These are phyloP conservation scores for Strix occidentalis DNA, from an alignment of 2,797 vertebrate genomes.

Conservation along the genomic window DNA sequence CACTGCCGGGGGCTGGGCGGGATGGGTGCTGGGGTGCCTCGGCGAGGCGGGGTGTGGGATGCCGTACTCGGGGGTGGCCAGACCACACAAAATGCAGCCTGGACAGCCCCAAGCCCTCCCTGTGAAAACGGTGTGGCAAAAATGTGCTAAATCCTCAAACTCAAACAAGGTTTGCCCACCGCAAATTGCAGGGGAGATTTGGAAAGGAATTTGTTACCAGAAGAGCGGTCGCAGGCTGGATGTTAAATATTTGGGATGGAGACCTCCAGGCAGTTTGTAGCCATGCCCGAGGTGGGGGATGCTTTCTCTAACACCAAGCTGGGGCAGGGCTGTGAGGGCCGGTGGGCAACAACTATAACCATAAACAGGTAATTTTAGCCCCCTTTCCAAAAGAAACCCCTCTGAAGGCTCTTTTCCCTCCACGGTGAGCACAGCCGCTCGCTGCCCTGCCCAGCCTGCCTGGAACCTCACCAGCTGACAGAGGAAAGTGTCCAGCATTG, in stretches of 20 bases:
- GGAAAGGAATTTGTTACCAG: conserved; percentile 56
- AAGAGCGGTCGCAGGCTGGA: not conserved
- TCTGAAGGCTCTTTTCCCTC: not conserved
- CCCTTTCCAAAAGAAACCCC: not conserved
- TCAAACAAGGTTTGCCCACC: conserved; percentile 45
- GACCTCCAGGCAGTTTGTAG: not conserved
- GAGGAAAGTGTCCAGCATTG: not conserved
- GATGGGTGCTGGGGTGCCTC: not conserved
- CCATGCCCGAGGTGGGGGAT: not conserved
- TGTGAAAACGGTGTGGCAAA: not conserved
- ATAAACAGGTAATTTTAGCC: not conserved
- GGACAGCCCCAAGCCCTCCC: not conserved
- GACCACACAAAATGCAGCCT: conserved; percentile 19
- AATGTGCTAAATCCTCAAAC: conserved; percentile 53
- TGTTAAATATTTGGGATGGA: conserved; percentile 40
- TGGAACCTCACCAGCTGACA: not conserved
- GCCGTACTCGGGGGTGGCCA: not conserved
- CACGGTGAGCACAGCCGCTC: not conserved
- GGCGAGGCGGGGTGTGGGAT: not conserved
- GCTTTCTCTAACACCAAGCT: not conserved
- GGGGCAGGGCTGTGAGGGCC: not conserved
- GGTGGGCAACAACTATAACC: not conserved
- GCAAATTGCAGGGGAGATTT: conserved; percentile 60
- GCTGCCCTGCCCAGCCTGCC: not conserved
- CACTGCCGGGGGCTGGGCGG: not conserved